Evolutionary conservation across 2,113 vertebrate genomes (phyloP).

Genomic region (Canis aureus): DNA sequence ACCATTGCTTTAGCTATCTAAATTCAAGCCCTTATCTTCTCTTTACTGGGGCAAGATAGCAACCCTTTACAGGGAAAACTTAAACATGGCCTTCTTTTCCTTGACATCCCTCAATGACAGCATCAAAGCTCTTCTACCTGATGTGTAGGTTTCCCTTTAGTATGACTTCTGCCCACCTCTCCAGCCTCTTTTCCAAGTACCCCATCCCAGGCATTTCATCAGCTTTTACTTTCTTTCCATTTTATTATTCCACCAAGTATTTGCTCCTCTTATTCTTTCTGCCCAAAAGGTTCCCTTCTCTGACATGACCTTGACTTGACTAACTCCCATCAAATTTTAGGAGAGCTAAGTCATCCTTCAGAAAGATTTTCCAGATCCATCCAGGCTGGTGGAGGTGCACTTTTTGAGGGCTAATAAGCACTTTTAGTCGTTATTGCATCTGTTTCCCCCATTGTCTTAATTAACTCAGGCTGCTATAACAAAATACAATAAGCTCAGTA

Average conservation of each 20-base stretch:
- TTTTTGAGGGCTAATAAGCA: neutral
- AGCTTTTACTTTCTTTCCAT: neutral
- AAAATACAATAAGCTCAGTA: neutral
- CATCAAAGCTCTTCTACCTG: neutral
- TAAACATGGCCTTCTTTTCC: neutral
- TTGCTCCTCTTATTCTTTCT: neutral
- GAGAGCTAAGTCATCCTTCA: neutral
- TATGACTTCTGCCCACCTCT: neutral
- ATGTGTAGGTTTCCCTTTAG: neutral
- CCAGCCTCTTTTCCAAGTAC: neutral
- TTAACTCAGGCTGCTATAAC: neutral
- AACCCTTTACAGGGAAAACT: neutral
- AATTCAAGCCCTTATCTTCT: neutral
- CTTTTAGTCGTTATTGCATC: neutral
- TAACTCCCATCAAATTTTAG: neutral
- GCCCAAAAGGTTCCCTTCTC: neutral
- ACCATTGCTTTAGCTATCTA: neutral
- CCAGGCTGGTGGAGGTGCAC: neutral
- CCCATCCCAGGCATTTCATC: neutral
- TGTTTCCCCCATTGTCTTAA: neutral
- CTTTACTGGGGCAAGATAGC: neutral
- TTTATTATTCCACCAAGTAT: neutral
- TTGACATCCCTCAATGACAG: neutral
- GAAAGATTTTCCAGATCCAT: neutral
- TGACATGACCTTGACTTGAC: neutral